Conservation (phyloP, 2,888 invertebrate species). For the Dolichopus griseipennis region DNA sequence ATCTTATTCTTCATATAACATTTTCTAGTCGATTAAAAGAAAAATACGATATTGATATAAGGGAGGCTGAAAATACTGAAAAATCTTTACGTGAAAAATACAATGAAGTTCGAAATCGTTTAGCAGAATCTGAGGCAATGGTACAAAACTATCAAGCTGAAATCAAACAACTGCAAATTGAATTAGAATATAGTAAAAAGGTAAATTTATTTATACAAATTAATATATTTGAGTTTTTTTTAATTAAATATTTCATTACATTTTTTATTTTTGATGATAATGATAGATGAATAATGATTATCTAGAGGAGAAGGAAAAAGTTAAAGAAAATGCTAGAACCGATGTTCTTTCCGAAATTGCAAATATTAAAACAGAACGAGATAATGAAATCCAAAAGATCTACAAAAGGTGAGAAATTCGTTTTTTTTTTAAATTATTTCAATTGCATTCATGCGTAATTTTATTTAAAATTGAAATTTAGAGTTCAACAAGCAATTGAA, state of each 20-base stretch:
- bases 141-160: conserved; percentile 50
- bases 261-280: conserved; percentile 19
- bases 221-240: too few relatives aligned
- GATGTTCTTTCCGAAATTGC: conserved; percentile 56
- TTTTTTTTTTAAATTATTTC: neutral
- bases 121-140: conserved; percentile 57
- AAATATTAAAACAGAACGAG: conserved; percentile 55
- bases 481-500: conserved; percentile 71
- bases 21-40: conserved; percentile 59
- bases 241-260: neutral
- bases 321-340: conserved; percentile 52
- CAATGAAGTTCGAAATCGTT: conserved; percentile 55
- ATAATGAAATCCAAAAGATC: conserved; percentile 68
- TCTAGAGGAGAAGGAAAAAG: conserved; percentile 48
- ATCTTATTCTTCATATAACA: conserved; percentile 11
- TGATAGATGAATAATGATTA: conserved; percentile 48
- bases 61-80: conserved; percentile 57
- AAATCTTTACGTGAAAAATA: conserved; percentile 57
- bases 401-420: conserved; percentile 57
- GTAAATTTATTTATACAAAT: conserved; percentile 35
- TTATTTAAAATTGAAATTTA: conserved; percentile 32
- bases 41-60: conserved; percentile 64
- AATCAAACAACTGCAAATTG: conserved; percentile 56
- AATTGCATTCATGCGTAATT: neutral
- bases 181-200: conserved; percentile 56